These are phyloP conservation scores for Heliconius himera DNA, from an alignment of 1,140 invertebrate species.

Conservation along the genomic window DNA sequence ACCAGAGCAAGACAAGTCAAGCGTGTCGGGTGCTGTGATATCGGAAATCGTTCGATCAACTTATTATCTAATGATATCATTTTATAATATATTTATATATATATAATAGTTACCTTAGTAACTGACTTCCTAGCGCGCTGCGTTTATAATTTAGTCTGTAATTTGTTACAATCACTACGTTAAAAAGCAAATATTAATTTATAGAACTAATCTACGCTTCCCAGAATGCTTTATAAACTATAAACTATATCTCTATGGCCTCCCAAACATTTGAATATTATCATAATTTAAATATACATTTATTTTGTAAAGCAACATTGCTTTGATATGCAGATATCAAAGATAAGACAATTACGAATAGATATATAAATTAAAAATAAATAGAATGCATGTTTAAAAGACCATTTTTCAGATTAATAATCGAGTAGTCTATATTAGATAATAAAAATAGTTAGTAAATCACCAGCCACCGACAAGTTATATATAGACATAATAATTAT, in stretches of 20 bases:
- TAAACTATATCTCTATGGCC: background rate
- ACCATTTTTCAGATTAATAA: conserved; percentile 6
- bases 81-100: conserved; percentile 14
- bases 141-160: background rate
- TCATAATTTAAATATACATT: background rate
- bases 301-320: background rate
- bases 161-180: background rate
- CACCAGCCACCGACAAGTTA: background rate
- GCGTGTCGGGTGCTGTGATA: conserved; percentile 20
- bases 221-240: background rate
- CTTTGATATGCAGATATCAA: background rate
- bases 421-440: background rate
- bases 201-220: background rate
- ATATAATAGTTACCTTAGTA: conserved; percentile 23
- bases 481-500: background rate
- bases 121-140: conserved; percentile 32
- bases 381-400: conserved; percentile 7
- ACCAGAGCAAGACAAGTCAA: conserved; percentile 38
- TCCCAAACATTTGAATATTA: conserved; percentile 1
- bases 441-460: background rate
- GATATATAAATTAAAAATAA: background rate
- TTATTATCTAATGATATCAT: conserved; percentile 35
- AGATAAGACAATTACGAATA: background rate
- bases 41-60: conserved; percentile 38
- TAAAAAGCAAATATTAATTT: conserved; percentile 9